These are phyloP conservation scores for Thunnus thynnus DNA, from an alignment of 2,113 vertebrate species.

Conservation along the genomic window DNA sequence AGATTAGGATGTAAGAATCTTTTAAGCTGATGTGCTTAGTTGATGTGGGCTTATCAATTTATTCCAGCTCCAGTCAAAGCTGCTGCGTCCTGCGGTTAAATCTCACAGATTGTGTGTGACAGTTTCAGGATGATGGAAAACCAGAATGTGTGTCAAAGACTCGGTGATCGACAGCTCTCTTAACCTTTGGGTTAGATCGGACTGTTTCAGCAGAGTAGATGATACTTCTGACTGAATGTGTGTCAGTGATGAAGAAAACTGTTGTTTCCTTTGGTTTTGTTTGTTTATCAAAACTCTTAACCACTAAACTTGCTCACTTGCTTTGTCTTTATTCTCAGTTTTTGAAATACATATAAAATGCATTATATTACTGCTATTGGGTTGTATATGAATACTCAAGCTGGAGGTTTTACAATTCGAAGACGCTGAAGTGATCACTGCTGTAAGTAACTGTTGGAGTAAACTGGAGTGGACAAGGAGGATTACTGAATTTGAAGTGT, in stretches of 20 bases:
- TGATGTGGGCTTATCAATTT: conserved; percentile 65
- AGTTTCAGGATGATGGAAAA: conserved; percentile 49
- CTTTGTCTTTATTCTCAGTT: conserved; percentile 13
- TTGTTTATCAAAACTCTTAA: conserved; percentile 30
- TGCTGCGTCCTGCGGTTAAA: conserved; percentile 61
- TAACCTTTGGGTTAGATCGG: conserved; percentile 35
- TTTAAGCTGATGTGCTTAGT: conserved; percentile 67
- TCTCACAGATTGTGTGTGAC: conserved; percentile 55
- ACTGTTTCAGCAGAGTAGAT: conserved; percentile 35
- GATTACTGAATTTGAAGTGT: conserved; percentile 77
- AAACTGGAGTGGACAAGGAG: conserved; percentile 59
- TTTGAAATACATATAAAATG: conserved; percentile 44
- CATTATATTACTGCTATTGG: conserved; percentile 11
- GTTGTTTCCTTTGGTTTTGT: conserved; percentile 11
- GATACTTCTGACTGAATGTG: background rate
- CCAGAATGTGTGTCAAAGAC: conserved; percentile 55
- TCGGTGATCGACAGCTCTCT: conserved; percentile 36
- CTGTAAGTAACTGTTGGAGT: conserved; percentile 25
- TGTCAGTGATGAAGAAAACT: conserved; percentile 7
- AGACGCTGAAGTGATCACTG: background rate
- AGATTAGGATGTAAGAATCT: conserved; percentile 75
- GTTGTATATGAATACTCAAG: conserved; percentile 22
- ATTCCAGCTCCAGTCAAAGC: conserved; percentile 55
- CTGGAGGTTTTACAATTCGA: conserved; percentile 10
- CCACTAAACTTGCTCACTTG: conserved; percentile 20